phyloP scores from a whole-genome alignment of 2,113 vertebrate species.

The Pantherophis guttatus region DNA sequence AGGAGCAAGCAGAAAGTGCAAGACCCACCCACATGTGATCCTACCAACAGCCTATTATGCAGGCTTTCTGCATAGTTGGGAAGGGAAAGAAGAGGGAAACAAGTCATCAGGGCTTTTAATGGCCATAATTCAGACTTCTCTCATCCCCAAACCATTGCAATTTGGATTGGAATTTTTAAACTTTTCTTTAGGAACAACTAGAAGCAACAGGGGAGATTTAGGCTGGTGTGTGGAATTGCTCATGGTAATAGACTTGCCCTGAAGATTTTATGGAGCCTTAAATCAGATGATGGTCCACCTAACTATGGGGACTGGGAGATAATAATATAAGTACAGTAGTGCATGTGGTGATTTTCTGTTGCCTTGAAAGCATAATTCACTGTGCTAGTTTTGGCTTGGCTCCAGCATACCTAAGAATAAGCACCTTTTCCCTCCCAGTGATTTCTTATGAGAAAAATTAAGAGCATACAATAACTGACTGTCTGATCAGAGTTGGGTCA shows the following conservation, averaged over 20 bases:
- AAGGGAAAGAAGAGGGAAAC: background rate
- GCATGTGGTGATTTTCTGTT: background rate
- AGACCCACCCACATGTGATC: background rate
- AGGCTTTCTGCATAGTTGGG: background rate
- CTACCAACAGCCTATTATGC: background rate
- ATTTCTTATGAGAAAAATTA: background rate
- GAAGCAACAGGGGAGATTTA: background rate
- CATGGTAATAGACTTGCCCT: background rate
- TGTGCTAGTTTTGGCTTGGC: background rate
- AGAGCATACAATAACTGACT: background rate
- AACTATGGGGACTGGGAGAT: background rate
- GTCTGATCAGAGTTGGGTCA: background rate
- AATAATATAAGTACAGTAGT: background rate
- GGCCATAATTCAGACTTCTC: background rate
- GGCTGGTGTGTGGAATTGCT: background rate
- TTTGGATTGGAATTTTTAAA: background rate
- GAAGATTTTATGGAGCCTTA: background rate
- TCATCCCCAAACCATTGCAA: background rate
- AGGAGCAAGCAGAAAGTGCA: too few species aligned
- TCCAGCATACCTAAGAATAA: background rate
- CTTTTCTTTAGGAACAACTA: background rate
- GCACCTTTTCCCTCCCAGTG: background rate
- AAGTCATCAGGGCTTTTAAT: background rate
- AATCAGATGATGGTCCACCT: too few species aligned
- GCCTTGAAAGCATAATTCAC: background rate